Conservation (phyloP, 2,797 vertebrate species). For the Dendrocincla fuliginosa region DNA sequence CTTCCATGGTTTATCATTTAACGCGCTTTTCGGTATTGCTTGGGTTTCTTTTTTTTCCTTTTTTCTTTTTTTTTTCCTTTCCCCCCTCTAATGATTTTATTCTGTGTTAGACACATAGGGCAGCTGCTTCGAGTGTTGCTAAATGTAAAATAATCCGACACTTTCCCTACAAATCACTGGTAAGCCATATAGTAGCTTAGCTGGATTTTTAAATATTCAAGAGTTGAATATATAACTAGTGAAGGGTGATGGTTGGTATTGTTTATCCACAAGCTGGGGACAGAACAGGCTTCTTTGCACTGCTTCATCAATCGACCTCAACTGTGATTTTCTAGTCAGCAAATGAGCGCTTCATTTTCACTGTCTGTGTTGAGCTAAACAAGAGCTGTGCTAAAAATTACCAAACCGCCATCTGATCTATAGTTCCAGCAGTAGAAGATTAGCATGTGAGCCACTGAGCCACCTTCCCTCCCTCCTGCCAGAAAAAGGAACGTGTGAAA, state of each 20-base stretch:
- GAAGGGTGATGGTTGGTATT: constrained; percentile 75
- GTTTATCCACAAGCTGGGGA: constrained; percentile 73
- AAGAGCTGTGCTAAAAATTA: constrained; percentile 70
- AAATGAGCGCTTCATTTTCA: constrained; percentile 77
- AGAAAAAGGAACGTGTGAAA: constrained; percentile 20
- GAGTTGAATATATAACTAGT: constrained; percentile 74
- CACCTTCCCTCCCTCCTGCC: constrained; percentile 42
- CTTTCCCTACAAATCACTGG: constrained; percentile 43
- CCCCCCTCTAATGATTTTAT: constrained; percentile 8
- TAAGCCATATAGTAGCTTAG: constrained; percentile 68
- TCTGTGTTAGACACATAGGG: constrained; percentile 35
- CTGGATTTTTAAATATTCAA: constrained; percentile 72
- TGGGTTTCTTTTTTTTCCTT: constrained; percentile 25
- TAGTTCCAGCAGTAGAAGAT: constrained; percentile 59
- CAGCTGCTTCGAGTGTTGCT: constrained; percentile 44
- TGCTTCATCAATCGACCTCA: constrained; percentile 82
- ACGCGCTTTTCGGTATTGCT: constrained; percentile 15
- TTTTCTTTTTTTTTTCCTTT: not conserved
- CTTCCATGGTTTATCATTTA: constrained; percentile 46
- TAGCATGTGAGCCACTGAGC: constrained; percentile 16
- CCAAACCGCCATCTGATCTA: constrained; percentile 70
- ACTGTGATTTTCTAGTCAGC: constrained; percentile 80
- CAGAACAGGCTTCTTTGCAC: constrained; percentile 79
- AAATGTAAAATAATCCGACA: constrained; percentile 69
- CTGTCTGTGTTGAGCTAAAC: constrained; percentile 62